Evolutionary conservation across 2,888 invertebrate genomes (phyloP).

Genomic region (Eupithecia exiguata): DNA sequence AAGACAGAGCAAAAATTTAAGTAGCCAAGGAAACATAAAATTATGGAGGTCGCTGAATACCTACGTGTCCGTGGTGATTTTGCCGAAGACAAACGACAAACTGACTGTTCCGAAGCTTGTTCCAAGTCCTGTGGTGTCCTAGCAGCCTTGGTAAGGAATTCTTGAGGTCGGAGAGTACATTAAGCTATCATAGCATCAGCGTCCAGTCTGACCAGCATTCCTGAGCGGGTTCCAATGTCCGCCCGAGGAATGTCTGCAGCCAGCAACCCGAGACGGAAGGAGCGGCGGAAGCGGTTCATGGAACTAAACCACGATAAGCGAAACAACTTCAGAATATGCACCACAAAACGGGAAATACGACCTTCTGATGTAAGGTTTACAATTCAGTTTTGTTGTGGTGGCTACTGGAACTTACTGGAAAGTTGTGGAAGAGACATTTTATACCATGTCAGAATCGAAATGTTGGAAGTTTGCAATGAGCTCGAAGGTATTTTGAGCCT

Average conservation of each 20-base stretch:
- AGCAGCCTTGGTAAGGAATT: constrained; percentile 68
- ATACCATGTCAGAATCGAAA: constrained; percentile 23
- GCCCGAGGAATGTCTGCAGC: constrained; percentile 75
- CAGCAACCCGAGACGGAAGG: constrained; percentile 83
- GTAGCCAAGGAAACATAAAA: background rate
- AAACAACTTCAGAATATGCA: constrained; percentile 52
- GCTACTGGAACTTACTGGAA: constrained; percentile 45
- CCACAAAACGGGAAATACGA: constrained; percentile 38
- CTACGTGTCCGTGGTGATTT: background rate
- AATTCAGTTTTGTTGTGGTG: constrained; percentile 39
- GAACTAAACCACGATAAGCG: constrained; percentile 54
- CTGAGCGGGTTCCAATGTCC: constrained; percentile 71
- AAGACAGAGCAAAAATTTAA: background rate
- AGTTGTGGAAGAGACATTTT: constrained; percentile 34
- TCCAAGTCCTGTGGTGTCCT: constrained; percentile 7
- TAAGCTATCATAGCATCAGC: constrained; percentile 75
- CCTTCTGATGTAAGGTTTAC: constrained; percentile 42
- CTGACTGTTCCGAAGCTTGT: background rate
- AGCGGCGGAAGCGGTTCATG: constrained; percentile 83
- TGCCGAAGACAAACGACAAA: background rate
- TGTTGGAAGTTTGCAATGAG: constrained; percentile 13
- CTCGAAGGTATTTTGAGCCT: constrained; percentile 17
- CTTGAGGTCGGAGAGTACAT: constrained; percentile 64
- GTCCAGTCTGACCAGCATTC: constrained; percentile 76
- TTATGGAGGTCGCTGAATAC: background rate